Base-by-base conservation (phyloP, 2,888 invertebrate genomes). In the Zeuzera pyrina region DNA sequence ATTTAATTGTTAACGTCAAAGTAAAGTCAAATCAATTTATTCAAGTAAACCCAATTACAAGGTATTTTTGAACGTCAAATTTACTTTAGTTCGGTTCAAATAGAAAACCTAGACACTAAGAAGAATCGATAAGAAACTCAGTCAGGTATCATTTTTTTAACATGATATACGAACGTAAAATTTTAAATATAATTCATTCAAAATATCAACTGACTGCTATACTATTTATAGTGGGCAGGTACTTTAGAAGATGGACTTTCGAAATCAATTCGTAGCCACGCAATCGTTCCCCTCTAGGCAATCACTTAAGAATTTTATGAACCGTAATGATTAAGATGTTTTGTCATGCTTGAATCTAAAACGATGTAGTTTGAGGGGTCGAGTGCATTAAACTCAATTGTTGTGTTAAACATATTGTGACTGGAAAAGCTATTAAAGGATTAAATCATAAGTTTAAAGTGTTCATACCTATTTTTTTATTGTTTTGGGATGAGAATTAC, bases 261-360 rank as follows among this genome's bases (percentile, higher is more conserved):
- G 43, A 68, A 79, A 79, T 81, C 76, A 74, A 76, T 74, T 76
- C 61, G 54, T 56, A 54, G 60, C 65, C 76, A 78, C 71, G 72
- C 72, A 67, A 72, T 55, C 57, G 50, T 59, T 55, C 71, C 62
- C 72, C 57, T 48, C 42, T 43, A 61, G 54, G 73, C 71, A 83
- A 83, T 81, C 81, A 83, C 83, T 83, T 79, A 83, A 73, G 70
- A 70, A 72, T 69, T 81, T 77, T 81, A 83, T 81, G 79, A 76
- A 69, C 61, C 79, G 78, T 67, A 73, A 74, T 79, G 76, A 83
- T 83, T 78, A 81, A 81, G 83, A 83, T 81, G 76, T 76, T 76
- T 73, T 72, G 72, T 74, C 57, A 63, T 64, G 53, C 57, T 57
- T 48, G 51, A 60, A 53, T 72, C 67, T 73, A 65, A 66, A 65